These are phyloP conservation scores for Lingula anatina DNA, from an alignment of 2,888 invertebrate genomes.

Conservation along the genomic window DNA sequence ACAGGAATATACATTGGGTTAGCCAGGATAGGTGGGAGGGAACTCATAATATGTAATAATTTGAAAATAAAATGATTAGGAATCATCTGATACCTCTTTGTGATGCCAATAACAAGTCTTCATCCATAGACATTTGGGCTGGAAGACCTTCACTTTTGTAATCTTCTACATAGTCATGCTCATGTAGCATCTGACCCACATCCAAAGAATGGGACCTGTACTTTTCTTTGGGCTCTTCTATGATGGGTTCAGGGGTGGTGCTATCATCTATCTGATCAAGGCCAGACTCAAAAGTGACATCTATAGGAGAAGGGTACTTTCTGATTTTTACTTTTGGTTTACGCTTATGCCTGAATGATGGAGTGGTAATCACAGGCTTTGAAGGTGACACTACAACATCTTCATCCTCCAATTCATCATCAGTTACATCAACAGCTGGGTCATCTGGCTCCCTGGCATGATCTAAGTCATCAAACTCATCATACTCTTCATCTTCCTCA, in stretches of 20 bases:
- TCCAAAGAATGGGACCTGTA: conserved; percentile 8
- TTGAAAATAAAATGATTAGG: no score
- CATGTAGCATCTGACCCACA: no score
- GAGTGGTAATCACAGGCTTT: not conserved
- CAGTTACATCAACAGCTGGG: conserved; percentile 3
- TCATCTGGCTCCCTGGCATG: conserved; percentile 7
- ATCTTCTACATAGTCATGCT: no score
- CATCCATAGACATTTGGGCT: conserved; percentile 10
- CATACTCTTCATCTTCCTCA: no score
- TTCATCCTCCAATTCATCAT: conserved; percentile 9
- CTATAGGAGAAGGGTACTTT: conserved; percentile 22
- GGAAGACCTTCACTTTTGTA: conserved; percentile 12
- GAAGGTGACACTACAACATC: no score
- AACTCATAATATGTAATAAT: no score
- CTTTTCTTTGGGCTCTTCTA: not conserved
- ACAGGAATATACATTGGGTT: no score
- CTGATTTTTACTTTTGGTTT: not conserved
- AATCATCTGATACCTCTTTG: no score
- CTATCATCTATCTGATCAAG: conserved; percentile 21
- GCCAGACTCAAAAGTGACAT: conserved; percentile 37
- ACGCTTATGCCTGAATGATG: not conserved
- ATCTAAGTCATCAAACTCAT: conserved; percentile 3
- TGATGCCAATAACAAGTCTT: no score
- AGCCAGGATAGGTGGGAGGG: no score
- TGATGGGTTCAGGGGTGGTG: not conserved